Percentiles rank a stretch among this genome's conserved stretches.
Evolutionary conservation across 2,113 vertebrate species (phyloP).

Genomic region (Archilochus colubris): DNA sequence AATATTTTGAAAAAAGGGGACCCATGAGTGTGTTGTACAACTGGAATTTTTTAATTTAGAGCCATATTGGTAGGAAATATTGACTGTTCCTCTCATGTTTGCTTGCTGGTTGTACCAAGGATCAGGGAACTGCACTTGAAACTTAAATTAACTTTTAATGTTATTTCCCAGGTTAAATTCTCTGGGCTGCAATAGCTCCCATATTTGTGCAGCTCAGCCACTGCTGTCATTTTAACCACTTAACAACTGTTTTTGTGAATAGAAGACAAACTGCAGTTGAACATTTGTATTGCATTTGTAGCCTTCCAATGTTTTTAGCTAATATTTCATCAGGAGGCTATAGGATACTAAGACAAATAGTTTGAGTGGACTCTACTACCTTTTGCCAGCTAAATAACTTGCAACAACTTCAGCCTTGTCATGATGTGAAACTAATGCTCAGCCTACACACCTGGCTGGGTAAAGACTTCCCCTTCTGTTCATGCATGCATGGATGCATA

Average conservation of each 20-base stretch:
- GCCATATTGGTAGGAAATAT: neutral
- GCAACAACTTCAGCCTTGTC: neutral
- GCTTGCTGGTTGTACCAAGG: neutral
- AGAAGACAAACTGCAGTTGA: fast-evolving
- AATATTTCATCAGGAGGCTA: neutral
- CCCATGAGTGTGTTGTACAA: fast-evolving
- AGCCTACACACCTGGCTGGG: neutral
- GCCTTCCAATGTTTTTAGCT: neutral
- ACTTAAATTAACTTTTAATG: neutral
- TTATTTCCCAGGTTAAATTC: neutral
- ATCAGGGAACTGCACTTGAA: neutral
- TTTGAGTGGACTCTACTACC: neutral
- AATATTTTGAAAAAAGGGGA: neutral
- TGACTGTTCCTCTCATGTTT: neutral
- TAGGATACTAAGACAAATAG: too few species aligned
- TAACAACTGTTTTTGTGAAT: neutral
- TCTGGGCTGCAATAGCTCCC: neutral
- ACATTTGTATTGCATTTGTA: neutral
- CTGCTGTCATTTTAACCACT: neutral
- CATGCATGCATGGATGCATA: neutral
- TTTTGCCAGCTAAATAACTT: neutral
- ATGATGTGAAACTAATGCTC: neutral
- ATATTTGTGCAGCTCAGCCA: neutral
- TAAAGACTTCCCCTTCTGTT: neutral
- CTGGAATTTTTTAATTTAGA: neutral